Base-by-base conservation (phyloP, 1,140 invertebrate species). In the Drosophila pseudoananassae region DNA sequence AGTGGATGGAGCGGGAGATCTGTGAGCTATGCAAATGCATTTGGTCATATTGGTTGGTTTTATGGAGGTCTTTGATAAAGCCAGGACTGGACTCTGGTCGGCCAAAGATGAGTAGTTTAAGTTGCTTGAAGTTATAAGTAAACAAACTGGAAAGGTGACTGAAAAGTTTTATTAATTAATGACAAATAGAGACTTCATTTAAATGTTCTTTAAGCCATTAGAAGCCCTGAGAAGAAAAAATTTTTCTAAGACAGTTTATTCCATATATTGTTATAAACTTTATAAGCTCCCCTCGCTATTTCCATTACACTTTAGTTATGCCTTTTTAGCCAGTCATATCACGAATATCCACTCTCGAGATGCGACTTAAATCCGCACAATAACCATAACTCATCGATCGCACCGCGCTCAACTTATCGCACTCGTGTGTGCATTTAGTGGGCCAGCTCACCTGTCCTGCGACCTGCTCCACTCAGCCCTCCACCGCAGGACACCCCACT, bases 31-130 rank as follows among this genome's bases (percentile, higher is more conserved):
- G 80, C 81, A 80, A 84, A 80, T 85, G 72, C 76, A 60, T 53
- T 61, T 56, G 65, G 56, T 50, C 82, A 77, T 81, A 87, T 85
- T 85, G 49, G 82, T 49, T 51, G 69, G 50, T 66, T 87, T 87
- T 81, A 85, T 59, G 82, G 54, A 8, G 55, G 4, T 38, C 51
- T 59, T 78, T 59, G 78, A 85, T 87, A 87, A 84, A 49, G 8
- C 58, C 47, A 47, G 40, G 50, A 70, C 33, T 53, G 45, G 45
- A 6, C 25, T 17, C 17, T 45, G 27, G 27, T 20, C 17, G 27
- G 27, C 27, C 17, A 63, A 52, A 53, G 64, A 68, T 66, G 63
- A 54, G 52, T 57, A 66, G 46, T 49, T 31, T 40, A 43, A 49
- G 58, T 40, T 55, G 52, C 53, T 53, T 64, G 51, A 63, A 59